These are phyloP conservation scores for Idaea biselata DNA, from an alignment of 2,888 invertebrate species.

Conservation along the genomic window DNA sequence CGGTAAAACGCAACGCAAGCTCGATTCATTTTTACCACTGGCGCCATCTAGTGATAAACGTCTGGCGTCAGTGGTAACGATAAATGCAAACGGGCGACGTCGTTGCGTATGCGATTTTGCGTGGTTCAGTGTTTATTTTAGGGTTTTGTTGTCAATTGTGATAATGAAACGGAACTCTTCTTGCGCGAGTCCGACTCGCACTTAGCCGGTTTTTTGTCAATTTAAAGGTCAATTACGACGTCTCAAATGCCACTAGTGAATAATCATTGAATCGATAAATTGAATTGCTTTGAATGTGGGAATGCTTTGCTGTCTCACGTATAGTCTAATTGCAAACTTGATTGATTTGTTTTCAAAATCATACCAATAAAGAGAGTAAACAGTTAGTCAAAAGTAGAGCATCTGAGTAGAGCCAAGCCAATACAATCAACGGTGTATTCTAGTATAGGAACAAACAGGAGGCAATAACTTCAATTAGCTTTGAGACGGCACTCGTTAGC, in stretches of 20 bases:
- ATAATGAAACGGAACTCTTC: too few species aligned
- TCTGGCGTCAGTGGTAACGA: too few species aligned
- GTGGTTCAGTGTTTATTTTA: too few species aligned
- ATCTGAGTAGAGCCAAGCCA: background rate
- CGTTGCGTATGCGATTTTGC: too few species aligned
- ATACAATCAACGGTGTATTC: conserved; percentile 9
- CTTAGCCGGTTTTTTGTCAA: too few species aligned
- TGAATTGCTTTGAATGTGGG: background rate
- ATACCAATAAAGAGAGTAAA: background rate
- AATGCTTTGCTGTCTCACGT: background rate
- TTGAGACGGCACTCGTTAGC: conserved; percentile 60
- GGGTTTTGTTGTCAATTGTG: too few species aligned
- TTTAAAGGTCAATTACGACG: background rate
- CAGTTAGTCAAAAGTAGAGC: background rate
- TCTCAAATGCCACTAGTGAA: background rate
- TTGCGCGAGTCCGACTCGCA: too few species aligned
- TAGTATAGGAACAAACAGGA: conserved; percentile 17
- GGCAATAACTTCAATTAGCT: conserved; percentile 70
- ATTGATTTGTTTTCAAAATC: background rate
- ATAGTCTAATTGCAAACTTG: background rate
- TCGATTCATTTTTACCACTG: too few species aligned
- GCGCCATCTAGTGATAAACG: too few species aligned
- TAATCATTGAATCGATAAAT: background rate
- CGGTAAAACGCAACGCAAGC: too few species aligned
- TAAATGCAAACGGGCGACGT: too few species aligned